These are phyloP conservation scores for Sylvia borin DNA, from an alignment of 2,797 vertebrate species.

Conservation along the genomic window DNA sequence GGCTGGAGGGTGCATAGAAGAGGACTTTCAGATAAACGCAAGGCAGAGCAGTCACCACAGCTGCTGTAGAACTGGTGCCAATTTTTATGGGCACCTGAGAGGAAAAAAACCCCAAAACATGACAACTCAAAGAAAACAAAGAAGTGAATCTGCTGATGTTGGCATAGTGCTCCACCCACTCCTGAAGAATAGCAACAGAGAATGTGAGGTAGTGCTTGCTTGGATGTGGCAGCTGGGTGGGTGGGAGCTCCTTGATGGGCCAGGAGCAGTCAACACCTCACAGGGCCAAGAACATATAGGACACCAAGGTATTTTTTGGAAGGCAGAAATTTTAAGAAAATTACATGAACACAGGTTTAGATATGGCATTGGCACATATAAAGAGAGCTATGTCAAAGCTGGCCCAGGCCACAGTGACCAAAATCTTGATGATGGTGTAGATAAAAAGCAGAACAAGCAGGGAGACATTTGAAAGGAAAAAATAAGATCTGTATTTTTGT, in stretches of 20 bases:
- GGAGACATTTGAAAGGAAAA: not conserved
- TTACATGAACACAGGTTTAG: not conserved
- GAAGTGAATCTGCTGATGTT: not conserved
- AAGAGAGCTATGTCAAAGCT: not conserved
- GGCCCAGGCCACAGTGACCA: not conserved
- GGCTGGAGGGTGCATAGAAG: not conserved
- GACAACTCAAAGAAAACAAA: not conserved
- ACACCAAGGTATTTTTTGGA: not conserved
- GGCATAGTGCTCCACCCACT: fast-evolving
- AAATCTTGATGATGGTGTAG: not conserved
- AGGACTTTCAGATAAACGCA: not conserved
- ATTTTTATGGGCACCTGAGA: not conserved
- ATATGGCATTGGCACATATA: not conserved
- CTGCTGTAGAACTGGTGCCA: not conserved
- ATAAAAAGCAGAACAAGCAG: not conserved
- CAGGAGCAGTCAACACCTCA: not conserved
- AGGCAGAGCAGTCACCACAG: not conserved
- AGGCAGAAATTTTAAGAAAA: not conserved
- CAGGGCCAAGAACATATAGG: not conserved
- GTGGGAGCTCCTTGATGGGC: not conserved
- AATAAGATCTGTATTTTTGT: not conserved
- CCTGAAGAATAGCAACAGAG: not conserved
- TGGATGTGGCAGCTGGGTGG: not conserved
- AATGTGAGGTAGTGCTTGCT: not conserved
- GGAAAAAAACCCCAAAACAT: no score